Conservation (phyloP, 2,113 vertebrate species). For the Pelecanus crispus region DNA sequence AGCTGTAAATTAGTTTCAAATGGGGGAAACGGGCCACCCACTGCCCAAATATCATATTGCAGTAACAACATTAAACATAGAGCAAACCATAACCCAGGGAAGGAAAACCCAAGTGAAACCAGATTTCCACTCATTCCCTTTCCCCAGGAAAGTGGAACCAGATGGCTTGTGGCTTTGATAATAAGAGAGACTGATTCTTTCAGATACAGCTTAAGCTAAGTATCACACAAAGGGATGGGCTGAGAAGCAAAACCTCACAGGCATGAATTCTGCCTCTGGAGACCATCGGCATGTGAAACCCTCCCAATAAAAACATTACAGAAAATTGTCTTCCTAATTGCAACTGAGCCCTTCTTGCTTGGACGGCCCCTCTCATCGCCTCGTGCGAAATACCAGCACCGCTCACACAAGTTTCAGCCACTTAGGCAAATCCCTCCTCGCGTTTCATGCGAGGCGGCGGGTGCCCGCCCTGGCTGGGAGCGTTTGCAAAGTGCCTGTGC, state of each 20-base stretch:
- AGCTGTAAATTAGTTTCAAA: slow-evolving; percentile 75
- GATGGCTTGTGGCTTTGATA: slow-evolving; percentile 74
- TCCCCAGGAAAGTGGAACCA: slow-evolving; percentile 73
- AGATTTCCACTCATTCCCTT: slow-evolving; percentile 65
- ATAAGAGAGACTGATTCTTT: slow-evolving; percentile 57
- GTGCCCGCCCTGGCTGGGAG: not conserved
- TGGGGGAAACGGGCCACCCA: slow-evolving; percentile 71
- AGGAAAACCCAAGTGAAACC: slow-evolving; percentile 71
- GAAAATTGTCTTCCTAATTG: not conserved
- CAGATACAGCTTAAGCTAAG: slow-evolving; percentile 30
- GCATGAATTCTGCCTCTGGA: slow-evolving; percentile 43
- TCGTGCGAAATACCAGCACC: not conserved
- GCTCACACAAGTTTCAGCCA: not conserved
- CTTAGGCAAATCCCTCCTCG: not conserved
- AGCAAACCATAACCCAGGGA: slow-evolving; percentile 63
- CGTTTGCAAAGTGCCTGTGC: not conserved
- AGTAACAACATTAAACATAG: slow-evolving; percentile 66
- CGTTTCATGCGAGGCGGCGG: not conserved
- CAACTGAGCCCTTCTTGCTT: not conserved
- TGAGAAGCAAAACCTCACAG: slow-evolving; percentile 51
- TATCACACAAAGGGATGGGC: slow-evolving; percentile 53
- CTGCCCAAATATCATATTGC: slow-evolving; percentile 61
- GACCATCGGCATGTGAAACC: slow-evolving; percentile 53
- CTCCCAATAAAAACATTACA: not conserved
- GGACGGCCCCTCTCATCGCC: not conserved